Evolutionary conservation across 2,888 invertebrate genomes (phyloP).

Genomic region (Periphyllus acericola): DNA sequence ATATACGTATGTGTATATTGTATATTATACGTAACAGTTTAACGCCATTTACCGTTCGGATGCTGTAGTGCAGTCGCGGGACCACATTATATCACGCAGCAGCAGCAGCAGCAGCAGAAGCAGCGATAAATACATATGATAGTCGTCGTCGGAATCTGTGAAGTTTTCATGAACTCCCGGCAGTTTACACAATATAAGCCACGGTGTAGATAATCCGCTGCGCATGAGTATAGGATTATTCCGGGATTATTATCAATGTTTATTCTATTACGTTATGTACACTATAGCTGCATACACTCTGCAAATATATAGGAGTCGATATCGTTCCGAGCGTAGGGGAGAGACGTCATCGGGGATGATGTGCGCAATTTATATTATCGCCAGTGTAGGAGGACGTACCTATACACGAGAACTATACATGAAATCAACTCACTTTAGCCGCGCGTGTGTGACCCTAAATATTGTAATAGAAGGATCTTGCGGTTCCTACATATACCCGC

Average conservation of each 20-base stretch:
- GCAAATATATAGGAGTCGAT: background rate
- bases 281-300: background rate
- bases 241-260: background rate
- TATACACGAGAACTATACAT: background rate
- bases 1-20: background rate
- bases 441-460: too few relatives aligned
- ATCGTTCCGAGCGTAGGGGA: background rate
- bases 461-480: too few relatives aligned
- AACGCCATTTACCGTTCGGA: constrained; percentile 52
- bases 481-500: background rate
- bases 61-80: background rate
- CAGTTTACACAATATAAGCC: background rate
- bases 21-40: constrained; percentile 52
- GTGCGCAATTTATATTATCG: background rate
- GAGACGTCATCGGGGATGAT: background rate
- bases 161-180: constrained; percentile 45
- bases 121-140: background rate
- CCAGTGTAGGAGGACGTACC: background rate
- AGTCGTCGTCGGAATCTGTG: constrained; percentile 3
- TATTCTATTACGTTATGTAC: background rate
- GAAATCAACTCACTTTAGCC: background rate
- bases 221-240: background rate
- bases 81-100: background rate
- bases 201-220: background rate
- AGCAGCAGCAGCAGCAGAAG: too few relatives aligned